These are phyloP conservation scores for Archilochus colubris DNA, from an alignment of 2,113 vertebrate genomes.

Conservation along the genomic window DNA sequence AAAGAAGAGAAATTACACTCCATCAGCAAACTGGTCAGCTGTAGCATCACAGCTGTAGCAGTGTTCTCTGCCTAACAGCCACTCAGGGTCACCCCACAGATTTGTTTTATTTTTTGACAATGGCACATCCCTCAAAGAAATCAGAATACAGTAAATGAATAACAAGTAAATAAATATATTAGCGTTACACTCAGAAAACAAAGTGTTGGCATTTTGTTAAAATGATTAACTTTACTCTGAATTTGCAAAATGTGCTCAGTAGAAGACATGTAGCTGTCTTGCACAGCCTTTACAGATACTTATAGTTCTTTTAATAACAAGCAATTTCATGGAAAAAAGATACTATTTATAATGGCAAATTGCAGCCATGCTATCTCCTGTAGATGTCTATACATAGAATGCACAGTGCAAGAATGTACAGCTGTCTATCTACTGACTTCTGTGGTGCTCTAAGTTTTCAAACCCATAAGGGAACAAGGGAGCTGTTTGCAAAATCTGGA, in stretches of 20 bases:
- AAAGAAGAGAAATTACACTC: constrained; percentile 54
- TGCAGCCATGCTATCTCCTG: background rate
- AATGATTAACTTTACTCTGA: background rate
- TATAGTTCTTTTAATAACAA: background rate
- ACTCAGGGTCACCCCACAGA: background rate
- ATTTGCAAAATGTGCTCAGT: background rate
- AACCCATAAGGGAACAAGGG: background rate
- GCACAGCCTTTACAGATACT: background rate
- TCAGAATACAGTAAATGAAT: background rate
- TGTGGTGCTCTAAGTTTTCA: background rate
- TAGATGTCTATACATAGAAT: background rate
- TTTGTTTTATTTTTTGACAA: background rate
- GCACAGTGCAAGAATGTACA: background rate
- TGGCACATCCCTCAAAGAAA: background rate
- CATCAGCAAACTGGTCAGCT: constrained; percentile 22
- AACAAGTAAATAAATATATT: background rate
- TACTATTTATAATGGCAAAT: background rate
- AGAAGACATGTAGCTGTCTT: background rate
- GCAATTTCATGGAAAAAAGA: background rate
- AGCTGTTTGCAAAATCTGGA: background rate
- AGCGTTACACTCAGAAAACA: background rate
- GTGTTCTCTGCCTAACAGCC: background rate
- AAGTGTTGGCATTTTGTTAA: background rate
- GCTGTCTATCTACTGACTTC: background rate
- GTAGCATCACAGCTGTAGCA: background rate